These are phyloP conservation scores for Cremastobaeus sp. DNA, from an alignment of 2,888 invertebrate genomes.

Conservation along the genomic window DNA sequence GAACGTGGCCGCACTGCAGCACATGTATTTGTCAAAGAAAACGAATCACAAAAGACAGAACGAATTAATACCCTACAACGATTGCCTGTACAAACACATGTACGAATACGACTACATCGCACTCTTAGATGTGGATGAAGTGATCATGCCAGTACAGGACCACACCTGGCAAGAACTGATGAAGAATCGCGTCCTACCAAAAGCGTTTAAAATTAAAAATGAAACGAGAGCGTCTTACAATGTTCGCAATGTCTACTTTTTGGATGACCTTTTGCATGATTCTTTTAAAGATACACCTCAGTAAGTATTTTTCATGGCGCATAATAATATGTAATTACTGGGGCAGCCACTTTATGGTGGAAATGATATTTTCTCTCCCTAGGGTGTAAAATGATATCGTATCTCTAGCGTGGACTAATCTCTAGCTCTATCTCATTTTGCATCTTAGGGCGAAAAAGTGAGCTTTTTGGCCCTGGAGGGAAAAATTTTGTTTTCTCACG, in stretches of 20 bases:
- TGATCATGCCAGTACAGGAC: conserved; percentile 92
- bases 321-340: not conserved
- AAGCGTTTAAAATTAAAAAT: conserved; percentile 84
- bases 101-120: conserved; percentile 93
- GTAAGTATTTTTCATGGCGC: conserved; percentile 62
- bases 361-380: too few relatives aligned
- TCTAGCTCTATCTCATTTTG: too few relatives aligned
- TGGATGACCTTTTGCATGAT: conserved; percentile 90
- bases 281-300: conserved; percentile 89
- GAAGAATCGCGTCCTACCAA: conserved; percentile 83
- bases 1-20: conserved; percentile 92
- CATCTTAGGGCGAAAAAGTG: too few relatives aligned
- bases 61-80: conserved; percentile 97
- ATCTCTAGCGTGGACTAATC: too few relatives aligned
- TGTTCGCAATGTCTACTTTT: conserved; percentile 94
- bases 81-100: conserved; percentile 95
- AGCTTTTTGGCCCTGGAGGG: too few relatives aligned
- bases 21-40: conserved; percentile 93
- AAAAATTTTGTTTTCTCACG: too few relatives aligned
- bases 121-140: conserved; percentile 95
- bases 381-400: too few relatives aligned
- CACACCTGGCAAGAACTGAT: conserved; percentile 88
- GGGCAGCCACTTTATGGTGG: too few relatives aligned
- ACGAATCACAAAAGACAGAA: conserved; percentile 96
- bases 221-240: conserved; percentile 89